Evolutionary conservation across 2,113 vertebrate species (phyloP), one percentile per base, ranked within the genome.

Genomic region (Rhadina sibilatrix): DNA sequence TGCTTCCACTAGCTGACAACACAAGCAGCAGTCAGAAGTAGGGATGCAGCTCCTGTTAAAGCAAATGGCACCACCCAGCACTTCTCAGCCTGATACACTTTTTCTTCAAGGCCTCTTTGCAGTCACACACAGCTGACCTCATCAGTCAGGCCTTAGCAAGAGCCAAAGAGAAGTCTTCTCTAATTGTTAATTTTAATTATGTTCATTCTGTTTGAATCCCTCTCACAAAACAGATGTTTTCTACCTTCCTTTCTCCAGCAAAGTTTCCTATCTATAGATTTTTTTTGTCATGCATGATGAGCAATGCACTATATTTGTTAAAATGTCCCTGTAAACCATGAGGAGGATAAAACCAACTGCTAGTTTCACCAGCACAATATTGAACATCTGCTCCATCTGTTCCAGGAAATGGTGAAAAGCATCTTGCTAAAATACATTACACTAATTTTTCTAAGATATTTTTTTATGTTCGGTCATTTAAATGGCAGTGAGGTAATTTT

Each of bases 371-470:
- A 86, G 37, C 2, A 13, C 54, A 64, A 35, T 90, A 78, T 23
- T 47, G 65, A 96, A 91, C 93, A 93, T 83, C 83, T 89, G 78
- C 24, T 92, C 85, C 77, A 82, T 94, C 89, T 91, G 83, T 61
- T 66, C 75, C 54, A 68, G 61, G 38, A 93, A 94, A 89, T 16
- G 30, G 65, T 12, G 6, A 84, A 12, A 72, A 56, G 49, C 59
- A 85, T 70, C 75, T 93, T 85, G 33, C 50, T 83, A 72, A 71
- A 83, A 70, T 31, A 78, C 31, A 75, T 28, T 79, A 35, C 44
- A 25, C 35, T 92, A 56, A 49, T 83, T 95, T 92, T 72, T 85
- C 78, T 22, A 57, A 72, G n/a, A 23, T 91, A 64, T 63, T 92
- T 63, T 92, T 84, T 91, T 61, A 56, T 68, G 50, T 80, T 80